Percentiles rank a stretch among this genome's conserved stretches.
Conservation (phyloP, 2,797 vertebrate genomes). For the Periophthalmus magnuspinnatus region DNA sequence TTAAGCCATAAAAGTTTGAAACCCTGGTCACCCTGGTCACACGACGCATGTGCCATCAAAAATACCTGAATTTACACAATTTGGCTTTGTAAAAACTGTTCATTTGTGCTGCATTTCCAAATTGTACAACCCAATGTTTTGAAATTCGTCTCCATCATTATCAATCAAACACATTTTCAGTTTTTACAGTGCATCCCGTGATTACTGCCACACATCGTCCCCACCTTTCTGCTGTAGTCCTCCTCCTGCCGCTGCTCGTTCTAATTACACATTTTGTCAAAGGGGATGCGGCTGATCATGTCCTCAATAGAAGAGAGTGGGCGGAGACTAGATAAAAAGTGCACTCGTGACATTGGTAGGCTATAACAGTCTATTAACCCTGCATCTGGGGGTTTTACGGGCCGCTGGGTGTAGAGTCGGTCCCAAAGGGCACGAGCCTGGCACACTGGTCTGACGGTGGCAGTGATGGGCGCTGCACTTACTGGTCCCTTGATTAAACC, state of each 20-base stretch:
- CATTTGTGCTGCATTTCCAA: neutral
- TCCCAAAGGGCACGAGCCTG: constrained; percentile 86
- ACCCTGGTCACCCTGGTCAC: no score
- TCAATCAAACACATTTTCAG: neutral
- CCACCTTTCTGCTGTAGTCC: constrained; percentile 35
- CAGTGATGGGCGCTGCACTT: constrained; percentile 78
- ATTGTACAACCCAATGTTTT: neutral
- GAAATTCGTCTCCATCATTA: neutral
- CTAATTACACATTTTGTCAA: constrained; percentile 88
- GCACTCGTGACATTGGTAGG: constrained; percentile 82
- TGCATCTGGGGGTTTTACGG: constrained; percentile 99
- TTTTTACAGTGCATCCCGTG: constrained; percentile 11
- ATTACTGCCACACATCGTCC: constrained; percentile 27
- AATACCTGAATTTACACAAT: no score
- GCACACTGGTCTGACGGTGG: constrained; percentile 71
- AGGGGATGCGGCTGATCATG: constrained; percentile 45
- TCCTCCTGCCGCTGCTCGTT: constrained; percentile 58
- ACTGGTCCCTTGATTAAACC: constrained; percentile 87
- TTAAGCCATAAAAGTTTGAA: no score
- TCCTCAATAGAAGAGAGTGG: constrained; percentile 38
- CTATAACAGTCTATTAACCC: constrained; percentile 96
- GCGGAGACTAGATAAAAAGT: constrained; percentile 30
- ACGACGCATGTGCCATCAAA: no score
- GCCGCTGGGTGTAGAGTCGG: constrained; percentile 76
- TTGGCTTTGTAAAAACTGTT: no score